Evolutionary conservation across 2,888 invertebrate genomes (phyloP).

Genomic region (Lasioglossum villosulum): DNA sequence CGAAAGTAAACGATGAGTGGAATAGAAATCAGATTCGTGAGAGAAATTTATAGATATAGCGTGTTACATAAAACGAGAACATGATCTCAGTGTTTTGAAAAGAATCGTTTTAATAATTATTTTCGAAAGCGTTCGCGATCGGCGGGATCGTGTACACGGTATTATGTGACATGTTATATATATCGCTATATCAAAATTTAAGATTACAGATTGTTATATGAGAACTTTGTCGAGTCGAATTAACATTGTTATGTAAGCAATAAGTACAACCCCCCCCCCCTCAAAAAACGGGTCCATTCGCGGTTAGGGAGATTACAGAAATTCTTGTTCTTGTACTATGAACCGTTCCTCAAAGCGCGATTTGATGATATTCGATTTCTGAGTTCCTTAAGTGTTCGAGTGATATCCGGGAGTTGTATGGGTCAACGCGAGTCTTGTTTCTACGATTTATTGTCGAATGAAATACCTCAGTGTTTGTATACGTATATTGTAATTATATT

Average conservation of each 20-base stretch:
- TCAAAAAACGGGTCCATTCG: slow-evolving; percentile 67
- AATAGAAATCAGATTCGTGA: slow-evolving; percentile 19
- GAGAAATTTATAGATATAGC: slow-evolving; percentile 35
- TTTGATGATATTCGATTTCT: slow-evolving; percentile 21
- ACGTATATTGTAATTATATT: slow-evolving; percentile 10
- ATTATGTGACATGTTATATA: neutral
- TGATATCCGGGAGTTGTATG: neutral
- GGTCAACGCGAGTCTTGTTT: slow-evolving; percentile 34
- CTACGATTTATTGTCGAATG: slow-evolving; percentile 43
- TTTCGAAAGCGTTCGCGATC: neutral
- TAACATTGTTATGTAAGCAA: slow-evolving; percentile 60
- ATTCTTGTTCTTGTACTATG: slow-evolving; percentile 38
- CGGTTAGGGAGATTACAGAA: slow-evolving; percentile 44
- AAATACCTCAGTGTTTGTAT: slow-evolving; percentile 45
- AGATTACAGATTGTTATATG: slow-evolving; percentile 62
- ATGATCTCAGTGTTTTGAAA: neutral
- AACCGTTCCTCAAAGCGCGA: slow-evolving; percentile 21
- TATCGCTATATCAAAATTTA: slow-evolving; percentile 57
- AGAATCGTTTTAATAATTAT: neutral
- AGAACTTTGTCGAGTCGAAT: slow-evolving; percentile 49
- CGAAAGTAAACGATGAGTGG: slow-evolving; percentile 23
- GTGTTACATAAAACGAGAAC: neutral
- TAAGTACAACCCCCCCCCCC: slow-evolving; percentile 64
- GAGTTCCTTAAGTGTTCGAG: slow-evolving; percentile 25
- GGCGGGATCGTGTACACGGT: neutral